Evolutionary conservation across 2,113 vertebrate species (phyloP), one percentile per base, ranked within the genome.

Genomic region (Cottus gobio): DNA sequence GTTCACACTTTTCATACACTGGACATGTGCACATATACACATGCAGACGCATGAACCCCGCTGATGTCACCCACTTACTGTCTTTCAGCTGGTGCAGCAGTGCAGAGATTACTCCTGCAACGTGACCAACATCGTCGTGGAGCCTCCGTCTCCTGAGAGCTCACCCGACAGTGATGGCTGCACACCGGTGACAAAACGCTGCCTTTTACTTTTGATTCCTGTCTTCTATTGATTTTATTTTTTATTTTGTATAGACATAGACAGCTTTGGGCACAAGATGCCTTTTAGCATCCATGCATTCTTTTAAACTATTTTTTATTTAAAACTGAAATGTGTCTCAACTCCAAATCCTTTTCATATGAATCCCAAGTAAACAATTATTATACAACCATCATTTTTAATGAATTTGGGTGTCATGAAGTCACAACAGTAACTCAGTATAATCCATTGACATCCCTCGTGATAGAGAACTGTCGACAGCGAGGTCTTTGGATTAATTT

Each of bases 81-180:
- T 87, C 67, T 78, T 83, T 52, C 85, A 88, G 89, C 60, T 90
- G 74, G 73, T 64, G 13, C 90, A 86, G 61, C 93, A 91, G 67
- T 82, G 83, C 74, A 81, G n/a, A 65, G 94, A 94, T 80, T 92
- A 80, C 56, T 92, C 94, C 44, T 82, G 73, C 75, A 89, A 93
- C 18, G 57, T 89, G 65, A 86, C 91, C 67, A 87, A 91, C 80
- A 91, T 92, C 11, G 75, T 92, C 0, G 86, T 93, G 70, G 93
- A 92, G 86, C 85, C 91, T 18, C 91, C 91, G 0, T 94, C 91
- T 67, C 90, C 88, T 15, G 65, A 69, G 66, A 94, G 88, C 82
- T 93, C 92, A 5, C 91, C 93, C 13, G 93, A 94, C 74, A 90
- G 92, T 13, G 91, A 93, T 13, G 85, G 84, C 76, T 63, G 73